Conservation (phyloP, 2,888 invertebrate genomes). For the Allygus modestus region DNA sequence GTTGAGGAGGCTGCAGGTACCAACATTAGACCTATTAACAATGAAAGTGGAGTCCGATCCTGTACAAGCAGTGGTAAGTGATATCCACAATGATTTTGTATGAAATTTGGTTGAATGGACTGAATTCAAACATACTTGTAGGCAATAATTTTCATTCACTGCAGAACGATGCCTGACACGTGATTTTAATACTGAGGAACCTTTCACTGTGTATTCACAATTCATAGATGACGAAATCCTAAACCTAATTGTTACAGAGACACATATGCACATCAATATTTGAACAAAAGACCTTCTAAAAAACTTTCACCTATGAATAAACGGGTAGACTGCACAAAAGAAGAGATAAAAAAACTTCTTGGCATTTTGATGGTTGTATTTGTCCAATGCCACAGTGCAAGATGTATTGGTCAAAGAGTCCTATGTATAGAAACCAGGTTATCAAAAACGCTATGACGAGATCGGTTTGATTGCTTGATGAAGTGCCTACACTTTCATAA, state of each 20-base stretch:
- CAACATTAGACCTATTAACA: too few relatives aligned
- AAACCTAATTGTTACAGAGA: conserved; percentile 65
- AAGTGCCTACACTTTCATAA: conserved; percentile 66
- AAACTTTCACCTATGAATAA: not conserved
- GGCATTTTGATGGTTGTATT: conserved; percentile 67
- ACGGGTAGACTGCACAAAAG: not conserved
- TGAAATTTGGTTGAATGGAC: conserved; percentile 22
- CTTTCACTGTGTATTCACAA: conserved; percentile 63
- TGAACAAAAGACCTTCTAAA: conserved; percentile 65
- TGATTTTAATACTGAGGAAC: conserved; percentile 63
- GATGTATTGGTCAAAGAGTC: conserved; percentile 66
- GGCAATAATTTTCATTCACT: conserved; percentile 65
- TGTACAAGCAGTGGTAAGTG: not conserved
- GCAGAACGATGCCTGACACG: conserved; percentile 65
- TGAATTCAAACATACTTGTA: conserved; percentile 11
- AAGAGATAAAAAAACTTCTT: conserved; percentile 69
- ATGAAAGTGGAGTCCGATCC: not conserved
- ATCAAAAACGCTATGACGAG: conserved; percentile 66
- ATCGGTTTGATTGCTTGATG: conserved; percentile 68
- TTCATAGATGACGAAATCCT: conserved; percentile 64
- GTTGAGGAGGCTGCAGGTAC: too few relatives aligned
- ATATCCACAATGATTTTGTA: conserved; percentile 17
- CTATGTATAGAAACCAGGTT: conserved; percentile 66
- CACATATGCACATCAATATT: conserved; percentile 69
- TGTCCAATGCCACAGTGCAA: conserved; percentile 66